Conservation (phyloP, 1,140 invertebrate species). For the Gyrodactylus bullatarudis region DNA sequence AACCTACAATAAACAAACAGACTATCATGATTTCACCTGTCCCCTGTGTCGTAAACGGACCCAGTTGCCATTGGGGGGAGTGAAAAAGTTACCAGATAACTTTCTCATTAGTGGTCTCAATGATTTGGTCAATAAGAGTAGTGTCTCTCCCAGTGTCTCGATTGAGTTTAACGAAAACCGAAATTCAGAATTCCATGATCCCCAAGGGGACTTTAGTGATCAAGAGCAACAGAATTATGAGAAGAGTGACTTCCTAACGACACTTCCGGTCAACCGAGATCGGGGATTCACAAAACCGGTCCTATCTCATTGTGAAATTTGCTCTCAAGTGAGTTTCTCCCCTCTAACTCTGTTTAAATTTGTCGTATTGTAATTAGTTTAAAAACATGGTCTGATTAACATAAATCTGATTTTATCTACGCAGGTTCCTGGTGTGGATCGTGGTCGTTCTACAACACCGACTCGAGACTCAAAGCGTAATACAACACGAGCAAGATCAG, state of each 20-base stretch:
- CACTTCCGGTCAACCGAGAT: not conserved
- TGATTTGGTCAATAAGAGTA: conserved; percentile 16
- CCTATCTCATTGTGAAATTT: not conserved
- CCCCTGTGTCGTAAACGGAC: conserved; percentile 21
- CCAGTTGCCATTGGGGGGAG: conserved; percentile 19
- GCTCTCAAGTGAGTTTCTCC: no score
- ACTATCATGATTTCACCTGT: conserved; percentile 21
- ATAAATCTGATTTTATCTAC: no score
- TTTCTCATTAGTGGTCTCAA: conserved; percentile 20
- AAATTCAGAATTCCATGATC: not conserved
- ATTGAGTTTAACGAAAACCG: not conserved
- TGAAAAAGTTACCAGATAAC: conserved; percentile 22
- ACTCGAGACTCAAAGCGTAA: conserved; percentile 11
- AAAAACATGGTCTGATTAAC: no score
- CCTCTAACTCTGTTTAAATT: no score
- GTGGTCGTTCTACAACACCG: not conserved
- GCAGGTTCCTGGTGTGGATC: not conserved
- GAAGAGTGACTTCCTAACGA: not conserved
- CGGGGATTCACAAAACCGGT: no score
- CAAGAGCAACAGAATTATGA: not conserved
- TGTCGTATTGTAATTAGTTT: no score
- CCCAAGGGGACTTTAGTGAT: not conserved
- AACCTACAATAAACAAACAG: conserved; percentile 15
- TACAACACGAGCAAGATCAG: conserved; percentile 21
- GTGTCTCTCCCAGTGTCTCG: conserved; percentile 12